Evolutionary conservation across 1,140 invertebrate genomes (phyloP).

Genomic region (Sycophaga agraensis): DNA sequence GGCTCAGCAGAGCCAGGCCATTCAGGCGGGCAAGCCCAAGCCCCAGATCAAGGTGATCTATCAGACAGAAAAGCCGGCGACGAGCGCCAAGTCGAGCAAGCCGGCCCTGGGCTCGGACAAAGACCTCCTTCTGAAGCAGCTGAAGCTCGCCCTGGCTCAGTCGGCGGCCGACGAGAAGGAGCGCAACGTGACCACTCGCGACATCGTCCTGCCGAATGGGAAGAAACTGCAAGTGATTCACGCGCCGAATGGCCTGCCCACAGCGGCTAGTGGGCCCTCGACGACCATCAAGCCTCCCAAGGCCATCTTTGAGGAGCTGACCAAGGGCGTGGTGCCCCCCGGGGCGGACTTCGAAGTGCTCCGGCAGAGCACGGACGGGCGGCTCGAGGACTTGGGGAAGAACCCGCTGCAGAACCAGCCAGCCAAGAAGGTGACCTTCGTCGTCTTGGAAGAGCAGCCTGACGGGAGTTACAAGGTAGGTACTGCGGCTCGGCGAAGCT

Average conservation of each 20-base stretch:
- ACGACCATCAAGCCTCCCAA: conserved; percentile 60
- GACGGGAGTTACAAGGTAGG: conserved; percentile 78
- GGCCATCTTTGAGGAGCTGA: conserved; percentile 70
- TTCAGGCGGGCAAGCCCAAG: conserved; percentile 41
- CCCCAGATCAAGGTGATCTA: conserved; percentile 51
- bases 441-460: conserved; percentile 79
- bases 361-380: conserved; percentile 70
- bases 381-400: conserved; percentile 70
- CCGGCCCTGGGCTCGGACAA: conserved; percentile 35
- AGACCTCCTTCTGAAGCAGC: conserved; percentile 68
- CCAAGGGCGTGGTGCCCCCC: conserved; percentile 73
- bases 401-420: conserved; percentile 62
- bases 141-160: conserved; percentile 71
- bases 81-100: conserved; percentile 12
- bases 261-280: conserved; percentile 45
- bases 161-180: conserved; percentile 63
- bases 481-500: too few species aligned
- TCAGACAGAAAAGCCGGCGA: conserved; percentile 45
- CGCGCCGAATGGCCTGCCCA: conserved; percentile 40
- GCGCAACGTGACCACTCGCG: conserved; percentile 70
- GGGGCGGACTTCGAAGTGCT: conserved; percentile 77
- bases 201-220: conserved; percentile 72
- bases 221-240: conserved; percentile 71
- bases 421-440: conserved; percentile 81
- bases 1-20: conserved; percentile 40